Evolutionary conservation across 2,888 invertebrate genomes (phyloP).

Genomic region (Abrostola triplasia): DNA sequence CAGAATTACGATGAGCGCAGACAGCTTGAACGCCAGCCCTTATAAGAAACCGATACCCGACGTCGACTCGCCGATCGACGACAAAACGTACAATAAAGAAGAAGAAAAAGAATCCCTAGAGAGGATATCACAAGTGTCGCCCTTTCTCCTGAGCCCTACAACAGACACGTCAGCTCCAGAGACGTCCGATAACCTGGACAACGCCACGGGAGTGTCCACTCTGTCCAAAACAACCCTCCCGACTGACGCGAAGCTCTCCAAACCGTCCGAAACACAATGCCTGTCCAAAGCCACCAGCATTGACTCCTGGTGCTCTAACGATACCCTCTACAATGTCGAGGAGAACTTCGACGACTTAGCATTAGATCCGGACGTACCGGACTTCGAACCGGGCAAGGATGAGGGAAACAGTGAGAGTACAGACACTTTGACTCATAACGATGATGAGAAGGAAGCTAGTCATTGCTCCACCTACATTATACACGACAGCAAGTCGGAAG

Average conservation of each 20-base stretch:
- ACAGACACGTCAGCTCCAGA: conserved; percentile 78
- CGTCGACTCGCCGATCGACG: conserved; percentile 70
- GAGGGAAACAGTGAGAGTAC: conserved; percentile 78
- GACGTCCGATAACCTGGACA: conserved; percentile 71
- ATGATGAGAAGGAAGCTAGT: conserved; percentile 77
- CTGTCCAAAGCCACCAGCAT: conserved; percentile 89
- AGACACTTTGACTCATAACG: conserved; percentile 79
- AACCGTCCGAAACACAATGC: conserved; percentile 81
- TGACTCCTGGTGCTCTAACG: conserved; percentile 90
- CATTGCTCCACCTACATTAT: conserved; percentile 82
- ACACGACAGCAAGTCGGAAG: conserved; percentile 80
- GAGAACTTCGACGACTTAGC: conserved; percentile 87
- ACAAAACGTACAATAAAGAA: conserved; percentile 77
- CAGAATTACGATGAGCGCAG: conserved; percentile 85
- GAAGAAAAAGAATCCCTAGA: conserved; percentile 77
- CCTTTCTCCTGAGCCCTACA: conserved; percentile 80
- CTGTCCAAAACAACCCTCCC: conserved; percentile 84
- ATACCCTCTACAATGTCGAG: conserved; percentile 90
- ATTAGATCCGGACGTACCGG: conserved; percentile 76
- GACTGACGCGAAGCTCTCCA: conserved; percentile 84
- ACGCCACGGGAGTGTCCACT: conserved; percentile 80
- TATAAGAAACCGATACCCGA: conserved; percentile 64
- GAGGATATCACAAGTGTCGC: conserved; percentile 81
- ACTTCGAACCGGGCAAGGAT: conserved; percentile 65
- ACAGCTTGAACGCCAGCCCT: conserved; percentile 83